Evolutionary conservation across 2,797 vertebrate species (phyloP), one percentile per base, ranked within the genome.

Genomic region (Pogoniulus pusillus): DNA sequence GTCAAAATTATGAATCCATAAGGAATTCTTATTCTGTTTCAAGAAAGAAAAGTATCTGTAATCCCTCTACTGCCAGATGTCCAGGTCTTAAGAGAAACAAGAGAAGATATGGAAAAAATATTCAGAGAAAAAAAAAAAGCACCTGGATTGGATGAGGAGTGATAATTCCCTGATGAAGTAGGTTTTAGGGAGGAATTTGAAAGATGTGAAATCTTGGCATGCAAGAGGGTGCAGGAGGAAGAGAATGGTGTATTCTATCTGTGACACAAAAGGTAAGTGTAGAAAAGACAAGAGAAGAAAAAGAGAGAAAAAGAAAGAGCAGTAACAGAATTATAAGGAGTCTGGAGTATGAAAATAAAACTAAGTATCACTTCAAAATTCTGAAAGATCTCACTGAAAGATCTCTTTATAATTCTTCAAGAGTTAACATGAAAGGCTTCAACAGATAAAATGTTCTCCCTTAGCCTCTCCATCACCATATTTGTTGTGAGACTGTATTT

Each of bases 131-230:
- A 47, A 88, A 68, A 47, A 68, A 80, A 69, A 26, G 18, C 87
- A 91, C 93, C 93, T 93, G 88, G 32, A 59, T 88, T 87, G 51
- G 65, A 85, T 94, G 94, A 91, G 72, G 51, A 91, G 41, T 49
- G 30, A 90, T 90, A 94, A 91, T 94, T 94, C 82, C 43, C 16
- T 18, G 39, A 87, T 69, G 63, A 91, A 87, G 41, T n/a, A 59
- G 79, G 90, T 55, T 87, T 94, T 91, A 90, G 24, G 20, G 18
- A 93, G 22, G 90, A 90, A 94, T 93, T 71, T 65, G 41, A 93
- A 91, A 80, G 45, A 93, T 82, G 59, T 77, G 45, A 83, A 34
- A 90, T 45, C 27, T 53, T 93, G 79, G 72, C 89, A 93, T 47
- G 8, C 24, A 66, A 74, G 85, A 71, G 4, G 3, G 1, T 2